A percentile compares a stretch with the other conserved stretches of the same genome.
Conservation (phyloP, 2,888 invertebrate species). For the Polymixis flavicincta region DNA sequence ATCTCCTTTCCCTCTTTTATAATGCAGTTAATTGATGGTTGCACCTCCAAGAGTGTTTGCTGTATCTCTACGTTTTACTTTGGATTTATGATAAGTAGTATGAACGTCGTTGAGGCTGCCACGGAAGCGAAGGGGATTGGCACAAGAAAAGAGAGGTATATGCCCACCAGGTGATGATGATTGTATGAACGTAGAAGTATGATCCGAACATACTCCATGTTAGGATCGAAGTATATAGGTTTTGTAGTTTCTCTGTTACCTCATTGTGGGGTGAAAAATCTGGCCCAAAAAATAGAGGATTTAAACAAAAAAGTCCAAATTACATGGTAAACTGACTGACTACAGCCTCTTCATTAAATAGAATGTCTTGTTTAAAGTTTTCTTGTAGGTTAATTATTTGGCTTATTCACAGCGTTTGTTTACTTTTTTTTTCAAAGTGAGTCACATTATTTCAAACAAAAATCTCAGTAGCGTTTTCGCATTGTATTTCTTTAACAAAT, state of each 20-base stretch:
- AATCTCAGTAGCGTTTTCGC: slow-evolving; percentile 34
- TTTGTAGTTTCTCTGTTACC: not conserved
- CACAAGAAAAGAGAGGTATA: too few relatives aligned
- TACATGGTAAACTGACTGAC: not conserved
- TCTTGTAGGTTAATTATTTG: slow-evolving; percentile 16
- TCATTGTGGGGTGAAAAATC: not conserved
- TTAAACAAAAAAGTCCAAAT: not conserved
- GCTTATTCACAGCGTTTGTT: slow-evolving; percentile 23
- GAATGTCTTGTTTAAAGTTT: not conserved
- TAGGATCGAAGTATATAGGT: not conserved
- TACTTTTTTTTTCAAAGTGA: slow-evolving; percentile 29
- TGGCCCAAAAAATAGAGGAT: not conserved
- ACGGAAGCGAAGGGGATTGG: too few relatives aligned
- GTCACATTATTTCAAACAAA: slow-evolving; percentile 26
- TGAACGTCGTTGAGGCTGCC: not conserved
- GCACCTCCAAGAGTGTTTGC: not conserved
- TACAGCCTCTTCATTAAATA: not conserved
- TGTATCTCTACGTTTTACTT: not conserved
- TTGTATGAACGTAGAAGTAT: not conserved
- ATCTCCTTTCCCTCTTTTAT: not conserved
- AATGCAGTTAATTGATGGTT: not conserved
- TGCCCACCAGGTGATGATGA: too few relatives aligned
- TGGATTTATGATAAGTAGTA: not conserved
- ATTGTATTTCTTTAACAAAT: slow-evolving; percentile 48
- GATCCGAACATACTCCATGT: not conserved